A percentile compares a stretch with the other conserved stretches of the same genome.
Conservation (phyloP, 2,113 vertebrate species). For the Hippocampus barbouri region DNA sequence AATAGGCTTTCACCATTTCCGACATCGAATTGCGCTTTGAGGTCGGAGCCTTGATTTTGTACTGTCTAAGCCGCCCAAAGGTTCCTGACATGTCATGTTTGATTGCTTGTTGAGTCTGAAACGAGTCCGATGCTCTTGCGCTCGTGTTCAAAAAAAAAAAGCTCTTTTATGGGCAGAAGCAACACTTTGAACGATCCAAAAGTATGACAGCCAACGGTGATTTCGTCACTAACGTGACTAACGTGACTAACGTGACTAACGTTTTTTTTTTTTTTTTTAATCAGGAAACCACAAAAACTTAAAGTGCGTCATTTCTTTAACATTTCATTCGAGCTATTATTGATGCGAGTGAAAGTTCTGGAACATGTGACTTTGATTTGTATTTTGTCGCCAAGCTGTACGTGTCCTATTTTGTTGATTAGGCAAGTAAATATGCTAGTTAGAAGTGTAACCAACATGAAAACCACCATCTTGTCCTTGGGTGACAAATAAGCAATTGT, state of each 20-base stretch:
- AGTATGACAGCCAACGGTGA: background rate
- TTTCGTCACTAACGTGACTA: too few species aligned
- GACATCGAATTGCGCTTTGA: constrained; percentile 12
- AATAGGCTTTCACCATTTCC: constrained; percentile 63
- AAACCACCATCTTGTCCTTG: background rate
- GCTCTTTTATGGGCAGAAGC: background rate
- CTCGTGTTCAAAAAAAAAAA: background rate
- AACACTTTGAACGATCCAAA: background rate
- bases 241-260: too few species aligned
- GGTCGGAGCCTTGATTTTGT: constrained; percentile 24
- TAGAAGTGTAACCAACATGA: background rate
- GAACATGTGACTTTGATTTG: background rate
- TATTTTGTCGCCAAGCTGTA: background rate
- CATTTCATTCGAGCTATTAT: too few species aligned
- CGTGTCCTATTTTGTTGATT: background rate
- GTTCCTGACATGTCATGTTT: constrained; percentile 1
- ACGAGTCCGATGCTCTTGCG: background rate
- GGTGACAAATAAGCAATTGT: background rate
- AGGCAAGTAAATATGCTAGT: background rate
- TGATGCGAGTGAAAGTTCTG: background rate
- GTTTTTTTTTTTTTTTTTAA: too few species aligned
- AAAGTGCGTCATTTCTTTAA: too few species aligned
- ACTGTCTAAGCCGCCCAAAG: constrained; percentile 20
- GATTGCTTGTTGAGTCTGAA: constrained; percentile 38
- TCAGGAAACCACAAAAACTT: too few species aligned